Conservation (phyloP, 2,888 invertebrate genomes). For the Agrochola lota region DNA sequence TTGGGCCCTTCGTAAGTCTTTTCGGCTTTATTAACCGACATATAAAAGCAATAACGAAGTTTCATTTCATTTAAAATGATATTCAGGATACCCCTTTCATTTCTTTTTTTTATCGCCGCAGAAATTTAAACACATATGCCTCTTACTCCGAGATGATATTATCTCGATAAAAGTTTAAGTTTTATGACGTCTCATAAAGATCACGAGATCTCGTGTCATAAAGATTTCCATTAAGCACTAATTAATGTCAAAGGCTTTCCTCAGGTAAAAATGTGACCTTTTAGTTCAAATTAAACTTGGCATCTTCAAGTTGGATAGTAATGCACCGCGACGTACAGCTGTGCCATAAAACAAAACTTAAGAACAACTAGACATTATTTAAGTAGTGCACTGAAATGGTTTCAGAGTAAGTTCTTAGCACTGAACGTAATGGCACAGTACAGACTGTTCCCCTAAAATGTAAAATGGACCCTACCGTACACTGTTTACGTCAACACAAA, state of each 20-base stretch:
- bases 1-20: conserved; percentile 15
- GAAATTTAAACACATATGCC: conserved; percentile 25
- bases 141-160: neutral
- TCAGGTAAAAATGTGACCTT: neutral
- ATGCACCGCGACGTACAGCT: conserved; percentile 15
- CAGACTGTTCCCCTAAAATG: conserved; percentile 10
- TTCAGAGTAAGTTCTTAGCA: conserved; percentile 25
- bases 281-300: conserved; percentile 16
- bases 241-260: conserved; percentile 19
- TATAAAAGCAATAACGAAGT: conserved; percentile 46
- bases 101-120: conserved; percentile 28
- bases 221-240: neutral
- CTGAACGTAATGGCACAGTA: conserved; percentile 12
- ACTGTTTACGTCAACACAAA: conserved; percentile 34
- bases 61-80: conserved; percentile 44
- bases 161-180: conserved; percentile 11
- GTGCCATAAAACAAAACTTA: conserved; percentile 29
- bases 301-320: conserved; percentile 23
- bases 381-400: conserved; percentile 26
- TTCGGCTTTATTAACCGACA: conserved; percentile 28
- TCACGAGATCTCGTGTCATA: no score
- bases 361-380: conserved; percentile 35
- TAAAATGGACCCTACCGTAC: conserved; percentile 9
- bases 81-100: conserved; percentile 31
- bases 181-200: neutral